Base-by-base conservation (phyloP, 2,888 invertebrate genomes). In the Ormia ochracea region DNA sequence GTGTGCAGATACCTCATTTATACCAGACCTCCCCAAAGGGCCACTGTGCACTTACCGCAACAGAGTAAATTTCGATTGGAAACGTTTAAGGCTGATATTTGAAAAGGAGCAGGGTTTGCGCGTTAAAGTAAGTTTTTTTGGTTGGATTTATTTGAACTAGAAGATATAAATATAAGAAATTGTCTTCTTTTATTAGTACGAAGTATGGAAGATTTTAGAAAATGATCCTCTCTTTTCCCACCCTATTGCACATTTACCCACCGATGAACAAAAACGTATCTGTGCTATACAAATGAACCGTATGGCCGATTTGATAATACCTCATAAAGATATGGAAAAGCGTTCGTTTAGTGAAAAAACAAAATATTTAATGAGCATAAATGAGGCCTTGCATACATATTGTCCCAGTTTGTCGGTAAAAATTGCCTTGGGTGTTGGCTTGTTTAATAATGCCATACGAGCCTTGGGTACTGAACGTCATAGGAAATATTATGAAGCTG, bases 21-120 rank as follows among this genome's bases (percentile, higher is more conserved):
- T 94, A 84, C 92, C 92, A 56, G 93, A 94, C 88, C 90, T 94
- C 77, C 93, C 94, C 17, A 85, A 87, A 33, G 92, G 90, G 54
- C 96, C 97, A 6, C 90, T 98, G 82, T 95, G 95, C 86, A 89
- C 85, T 0, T 97, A 95, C 88, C 93, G 98, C 83, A 94, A 93
- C 83, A 92, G 92, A 82, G 94, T 96, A 1, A 93, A 94, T 14
- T 97, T 98, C 85, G 93, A 96, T 87, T 97, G 97, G 96, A 96
- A 96, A 89, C 92, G 92, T 81, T 91, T 98, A 89, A 94, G 94
- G 87, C 87, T 95, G 48, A 92, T 95, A 66, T 91, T 97, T 78
- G 96, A 96, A 87, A 95, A 94, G 82, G 94, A 94, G 85, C 93
- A 95, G 59, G 90, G 92, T 80, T 89, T 97, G 33, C 92, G 92